These are phyloP conservation scores for Nibea coibor DNA, from an alignment of 2,113 vertebrate genomes.

Conservation along the genomic window DNA sequence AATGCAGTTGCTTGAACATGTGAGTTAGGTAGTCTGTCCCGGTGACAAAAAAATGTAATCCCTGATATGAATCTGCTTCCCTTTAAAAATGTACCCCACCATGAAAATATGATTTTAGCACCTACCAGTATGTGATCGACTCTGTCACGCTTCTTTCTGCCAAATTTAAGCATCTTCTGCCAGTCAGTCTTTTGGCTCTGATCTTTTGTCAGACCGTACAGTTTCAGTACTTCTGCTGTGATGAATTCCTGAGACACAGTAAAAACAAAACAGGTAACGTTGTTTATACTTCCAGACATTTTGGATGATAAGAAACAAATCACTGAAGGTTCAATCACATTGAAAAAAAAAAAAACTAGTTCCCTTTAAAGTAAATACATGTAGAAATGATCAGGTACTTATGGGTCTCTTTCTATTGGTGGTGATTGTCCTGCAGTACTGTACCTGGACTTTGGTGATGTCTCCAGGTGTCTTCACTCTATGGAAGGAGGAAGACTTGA, in stretches of 20 bases:
- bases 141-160: constrained; percentile 95
- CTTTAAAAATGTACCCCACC: not conserved
- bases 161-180: constrained; percentile 99
- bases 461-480: constrained; percentile 88
- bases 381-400: not conserved
- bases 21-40: not conserved
- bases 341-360: not conserved
- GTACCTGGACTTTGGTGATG: constrained; percentile 89
- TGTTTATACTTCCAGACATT: not conserved
- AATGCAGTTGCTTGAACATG: not conserved
- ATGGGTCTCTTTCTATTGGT: not conserved
- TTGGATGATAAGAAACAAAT: not conserved
- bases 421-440: not conserved
- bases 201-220: constrained; percentile 91
- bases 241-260: constrained; percentile 87
- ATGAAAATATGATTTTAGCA: not conserved
- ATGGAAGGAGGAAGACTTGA: constrained; percentile 87
- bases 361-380: not conserved
- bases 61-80: not conserved
- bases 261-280: constrained; percentile 7
- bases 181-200: constrained; percentile 94
- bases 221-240: constrained; percentile 90
- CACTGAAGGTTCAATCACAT: not conserved
- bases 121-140: constrained; percentile 97
- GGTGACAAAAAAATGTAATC: not conserved